These are phyloP conservation scores for Nestor notabilis DNA, from an alignment of 2,113 vertebrate genomes.

Conservation along the genomic window DNA sequence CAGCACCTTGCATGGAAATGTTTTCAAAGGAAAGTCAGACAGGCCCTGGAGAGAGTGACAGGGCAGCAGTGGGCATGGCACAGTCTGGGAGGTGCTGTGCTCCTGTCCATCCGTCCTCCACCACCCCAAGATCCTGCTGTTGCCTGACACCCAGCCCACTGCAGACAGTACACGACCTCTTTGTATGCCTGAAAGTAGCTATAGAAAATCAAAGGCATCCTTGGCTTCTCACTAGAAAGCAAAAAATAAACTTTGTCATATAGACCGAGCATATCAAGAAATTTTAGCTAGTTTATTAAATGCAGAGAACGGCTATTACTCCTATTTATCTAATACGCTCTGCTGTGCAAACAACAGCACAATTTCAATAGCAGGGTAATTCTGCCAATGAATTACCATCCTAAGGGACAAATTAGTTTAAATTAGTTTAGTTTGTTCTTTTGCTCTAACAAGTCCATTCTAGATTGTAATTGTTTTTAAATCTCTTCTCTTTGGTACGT, in stretches of 20 bases:
- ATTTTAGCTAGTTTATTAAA: slow-evolving; percentile 9
- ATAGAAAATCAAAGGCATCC: not conserved
- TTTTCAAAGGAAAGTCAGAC: not conserved
- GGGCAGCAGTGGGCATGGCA: not conserved
- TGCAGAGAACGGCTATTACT: not conserved
- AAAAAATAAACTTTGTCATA: not conserved
- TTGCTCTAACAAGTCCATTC: not conserved
- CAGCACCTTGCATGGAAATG: not conserved
- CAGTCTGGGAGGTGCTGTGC: rapidly evolving
- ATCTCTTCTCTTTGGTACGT: not conserved
- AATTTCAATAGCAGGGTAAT: slow-evolving; percentile 7
- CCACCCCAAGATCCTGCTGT: rapidly evolving
- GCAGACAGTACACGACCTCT: rapidly evolving
- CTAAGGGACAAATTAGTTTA: slow-evolving; percentile 44
- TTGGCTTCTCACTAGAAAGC: not conserved
- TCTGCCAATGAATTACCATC: slow-evolving; percentile 23
- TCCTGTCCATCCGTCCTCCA: not conserved
- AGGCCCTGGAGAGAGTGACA: rapidly evolving
- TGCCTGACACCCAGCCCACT: too few species aligned
- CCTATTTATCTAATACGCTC: not conserved
- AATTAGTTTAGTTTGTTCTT: slow-evolving; percentile 49
- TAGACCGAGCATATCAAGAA: not conserved
- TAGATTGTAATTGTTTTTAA: slow-evolving; percentile 4
- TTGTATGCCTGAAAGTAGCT: not conserved
- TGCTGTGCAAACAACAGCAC: not conserved